Percentiles rank a stretch among this genome's conserved stretches.
Conservation (phyloP, 2,888 invertebrate genomes). For the Melanophora roralis region DNA sequence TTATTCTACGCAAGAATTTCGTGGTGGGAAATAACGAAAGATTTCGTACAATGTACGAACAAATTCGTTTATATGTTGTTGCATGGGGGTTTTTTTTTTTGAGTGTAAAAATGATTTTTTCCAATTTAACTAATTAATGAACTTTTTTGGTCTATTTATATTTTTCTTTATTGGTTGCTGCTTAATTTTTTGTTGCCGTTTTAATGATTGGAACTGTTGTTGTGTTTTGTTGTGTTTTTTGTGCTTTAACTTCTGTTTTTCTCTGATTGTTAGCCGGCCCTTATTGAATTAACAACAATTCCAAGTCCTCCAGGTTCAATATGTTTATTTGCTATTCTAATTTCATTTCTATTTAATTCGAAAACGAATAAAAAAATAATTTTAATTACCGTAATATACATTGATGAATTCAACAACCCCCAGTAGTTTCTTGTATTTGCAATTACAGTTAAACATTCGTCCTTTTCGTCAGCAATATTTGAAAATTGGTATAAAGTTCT, state of each 20-base stretch:
- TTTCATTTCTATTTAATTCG: constrained; percentile 4
- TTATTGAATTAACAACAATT: constrained; percentile 52
- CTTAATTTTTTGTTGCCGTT: constrained; percentile 38
- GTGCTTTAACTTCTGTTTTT: not conserved
- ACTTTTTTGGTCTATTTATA: constrained; percentile 28
- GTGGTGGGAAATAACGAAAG: too few relatives aligned
- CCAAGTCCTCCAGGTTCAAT: constrained; percentile 29
- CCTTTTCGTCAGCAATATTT: constrained; percentile 11
- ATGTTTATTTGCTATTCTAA: constrained; percentile 27
- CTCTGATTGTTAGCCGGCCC: constrained; percentile 8
- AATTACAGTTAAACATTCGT: not conserved
- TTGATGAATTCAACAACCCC: constrained; percentile 17
- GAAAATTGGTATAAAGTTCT: not conserved
- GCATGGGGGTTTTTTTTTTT: too few relatives aligned
- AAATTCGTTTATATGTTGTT: too few relatives aligned
- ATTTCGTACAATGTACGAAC: too few relatives aligned
- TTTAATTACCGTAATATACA: constrained; percentile 40
- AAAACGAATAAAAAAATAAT: constrained; percentile 14
- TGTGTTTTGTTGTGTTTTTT: constrained; percentile 1
- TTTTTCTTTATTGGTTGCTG: not conserved
- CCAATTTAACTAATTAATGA: constrained; percentile 54
- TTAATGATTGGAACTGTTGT: too few relatives aligned
- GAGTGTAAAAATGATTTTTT: not conserved
- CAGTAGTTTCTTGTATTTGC: not conserved
- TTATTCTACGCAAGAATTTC: too few relatives aligned